These are phyloP conservation scores for Tipula helvola DNA, from an alignment of 2,888 invertebrate genomes.

Conservation along the genomic window DNA sequence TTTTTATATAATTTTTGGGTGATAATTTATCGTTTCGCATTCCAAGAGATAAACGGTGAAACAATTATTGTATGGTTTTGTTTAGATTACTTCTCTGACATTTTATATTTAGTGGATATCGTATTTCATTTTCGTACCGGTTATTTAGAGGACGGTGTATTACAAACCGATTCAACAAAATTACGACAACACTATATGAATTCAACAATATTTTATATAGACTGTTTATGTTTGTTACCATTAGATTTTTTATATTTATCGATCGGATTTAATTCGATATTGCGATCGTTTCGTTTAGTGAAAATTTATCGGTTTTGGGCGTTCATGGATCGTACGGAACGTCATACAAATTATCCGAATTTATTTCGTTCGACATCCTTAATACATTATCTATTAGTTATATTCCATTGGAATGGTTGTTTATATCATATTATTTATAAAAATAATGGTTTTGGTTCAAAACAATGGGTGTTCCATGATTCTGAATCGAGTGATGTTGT, in stretches of 20 bases:
- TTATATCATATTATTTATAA: conserved; percentile 94
- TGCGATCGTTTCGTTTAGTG: conserved; percentile 89
- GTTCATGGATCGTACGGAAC: conserved; percentile 95
- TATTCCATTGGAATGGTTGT: conserved; percentile 99
- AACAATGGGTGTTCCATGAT: conserved; percentile 84
- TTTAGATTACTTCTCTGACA: conserved; percentile 92
- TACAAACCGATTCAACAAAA: conserved; percentile 90
- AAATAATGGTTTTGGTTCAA: conserved; percentile 88
- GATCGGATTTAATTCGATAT: conserved; percentile 91
- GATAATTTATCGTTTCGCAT: conserved; percentile 97
- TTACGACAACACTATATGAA: conserved; percentile 96
- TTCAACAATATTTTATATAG: conserved; percentile 93
- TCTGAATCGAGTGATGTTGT: conserved; percentile 78
- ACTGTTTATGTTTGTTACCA: conserved; percentile 94
- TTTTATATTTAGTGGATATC: conserved; percentile 92
- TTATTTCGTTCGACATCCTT: conserved; percentile 83
- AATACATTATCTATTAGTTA: conserved; percentile 92
- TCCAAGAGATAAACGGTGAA: conserved; percentile 91
- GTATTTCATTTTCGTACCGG: conserved; percentile 96
- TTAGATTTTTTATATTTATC: conserved; percentile 96
- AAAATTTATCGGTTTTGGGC: conserved; percentile 98
- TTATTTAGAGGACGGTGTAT: conserved; percentile 92
- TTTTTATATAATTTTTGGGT: conserved; percentile 97
- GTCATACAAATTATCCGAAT: conserved; percentile 98
- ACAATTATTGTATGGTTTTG: conserved; percentile 92